Base-by-base conservation (phyloP, 2,113 vertebrate species). In the Bombycilla garrulus region DNA sequence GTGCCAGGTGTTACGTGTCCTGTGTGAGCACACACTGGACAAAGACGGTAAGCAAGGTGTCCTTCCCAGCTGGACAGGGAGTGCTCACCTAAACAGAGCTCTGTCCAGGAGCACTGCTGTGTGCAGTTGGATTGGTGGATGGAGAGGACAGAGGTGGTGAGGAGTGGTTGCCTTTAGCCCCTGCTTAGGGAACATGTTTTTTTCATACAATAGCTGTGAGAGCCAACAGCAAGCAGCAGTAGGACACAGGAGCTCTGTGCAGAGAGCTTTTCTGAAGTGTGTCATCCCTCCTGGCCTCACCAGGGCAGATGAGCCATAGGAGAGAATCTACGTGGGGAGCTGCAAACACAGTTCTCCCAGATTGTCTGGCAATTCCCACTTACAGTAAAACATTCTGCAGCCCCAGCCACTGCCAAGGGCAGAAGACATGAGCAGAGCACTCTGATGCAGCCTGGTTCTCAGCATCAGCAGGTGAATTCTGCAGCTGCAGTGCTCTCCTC, bases 321-420 rank as follows among this genome's bases (percentile, higher is more conserved):
- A 69, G 8, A 61, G 16, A 42, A 20, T 33, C 2, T 54, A 2
- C 0, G 0, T 25, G 25, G 36, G 40, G 29, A 76, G 45, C 50
- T 77, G 71, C 66, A 64, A 62, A 58, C 60, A 65, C n/a, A 58
- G 53, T 40, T 83, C n/a, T 83, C 19, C n/a, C 28, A n/a, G 22
- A 23, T 40, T 56, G 26, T n/a, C 65, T 77, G 35, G 20, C 21
- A 29, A 1, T 92, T 94, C 15, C 48, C 10, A 2, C 60, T 86
- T 83, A 29, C 0, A 2, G 9, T 44, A 56, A 60, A 76, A n/a
- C 45, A 57, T 40, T 24, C 36, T 80, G 31, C 24, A 76, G 45
- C 33, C 54, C 23, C n/a, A 50, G 62, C n/a, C 22, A 6, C 73
- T 90, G 65, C 21, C 64, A 25, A 13, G 38, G 23, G 26, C 5